Percentiles rank a stretch among this genome's conserved stretches.
Evolutionary conservation across 2,888 invertebrate genomes (phyloP).

Genomic region (Aphelenchoides bicaudatus): DNA sequence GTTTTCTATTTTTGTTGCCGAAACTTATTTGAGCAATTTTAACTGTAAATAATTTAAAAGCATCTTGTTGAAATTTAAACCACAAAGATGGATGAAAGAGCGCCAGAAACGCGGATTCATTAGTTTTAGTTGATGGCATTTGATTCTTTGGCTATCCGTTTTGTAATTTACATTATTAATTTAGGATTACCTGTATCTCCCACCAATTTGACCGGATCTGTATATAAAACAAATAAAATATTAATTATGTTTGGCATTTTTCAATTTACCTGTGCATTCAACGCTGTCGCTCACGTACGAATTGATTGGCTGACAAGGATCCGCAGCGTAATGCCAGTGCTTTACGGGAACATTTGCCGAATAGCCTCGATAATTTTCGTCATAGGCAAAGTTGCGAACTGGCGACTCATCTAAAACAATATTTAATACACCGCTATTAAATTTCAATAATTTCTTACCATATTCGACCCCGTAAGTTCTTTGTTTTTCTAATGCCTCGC

Average conservation of each 20-base stretch:
- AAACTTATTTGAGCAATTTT: no score
- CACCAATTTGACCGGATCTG: constrained; percentile 30
- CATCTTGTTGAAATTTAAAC: no score
- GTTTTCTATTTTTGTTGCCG: no score
- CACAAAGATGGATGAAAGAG: no score
- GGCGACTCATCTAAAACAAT: constrained; percentile 33
- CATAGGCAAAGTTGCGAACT: constrained; percentile 23
- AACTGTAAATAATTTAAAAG: no score
- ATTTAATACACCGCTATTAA: constrained; percentile 35
- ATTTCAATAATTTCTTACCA: constrained; percentile 14
- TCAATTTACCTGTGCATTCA: constrained; percentile 29
- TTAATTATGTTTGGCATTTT: not conserved
- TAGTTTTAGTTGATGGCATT: no score
- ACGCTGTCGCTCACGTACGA: constrained; percentile 39
- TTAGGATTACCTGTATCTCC: constrained; percentile 36
- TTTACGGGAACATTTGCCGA: constrained; percentile 52
- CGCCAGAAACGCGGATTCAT: no score
- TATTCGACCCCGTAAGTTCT: no score
- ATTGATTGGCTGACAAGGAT: constrained; percentile 50
- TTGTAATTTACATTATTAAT: constrained; percentile 26
- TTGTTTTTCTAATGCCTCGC: no score
- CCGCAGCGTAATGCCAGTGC: constrained; percentile 49
- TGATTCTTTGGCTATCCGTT: constrained; percentile 41
- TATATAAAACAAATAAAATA: constrained; percentile 33
- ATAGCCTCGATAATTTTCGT: constrained; percentile 49